A percentile compares a stretch with the other conserved stretches of the same genome.
Evolutionary conservation across 2,888 invertebrate species (phyloP).

Genomic region (Gymnocheta viridis): DNA sequence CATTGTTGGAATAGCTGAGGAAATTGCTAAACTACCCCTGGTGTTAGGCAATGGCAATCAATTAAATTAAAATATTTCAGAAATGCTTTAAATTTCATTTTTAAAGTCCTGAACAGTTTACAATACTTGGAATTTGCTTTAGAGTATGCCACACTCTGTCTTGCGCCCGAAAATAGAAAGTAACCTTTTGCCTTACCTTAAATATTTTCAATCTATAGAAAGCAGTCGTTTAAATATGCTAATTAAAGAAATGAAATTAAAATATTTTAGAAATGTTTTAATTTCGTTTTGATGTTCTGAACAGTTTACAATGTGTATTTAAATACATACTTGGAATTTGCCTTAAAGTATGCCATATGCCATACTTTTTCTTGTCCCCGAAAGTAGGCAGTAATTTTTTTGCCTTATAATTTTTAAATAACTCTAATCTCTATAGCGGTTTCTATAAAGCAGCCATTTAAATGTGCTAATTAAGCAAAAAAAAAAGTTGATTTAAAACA

Average conservation of each 20-base stretch:
- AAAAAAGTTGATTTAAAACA: too few species aligned
- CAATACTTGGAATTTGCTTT: not conserved
- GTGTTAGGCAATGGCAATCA: not conserved
- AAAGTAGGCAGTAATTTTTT: not conserved
- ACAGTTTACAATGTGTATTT: too few species aligned
- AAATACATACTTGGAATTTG: too few species aligned
- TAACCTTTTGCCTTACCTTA: not conserved
- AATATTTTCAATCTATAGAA: not conserved
- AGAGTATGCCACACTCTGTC: not conserved
- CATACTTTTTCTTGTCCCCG: not conserved
- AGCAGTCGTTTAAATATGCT: not conserved
- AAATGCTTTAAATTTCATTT: not conserved
- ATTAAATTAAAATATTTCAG: not conserved
- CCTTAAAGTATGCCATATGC: too few species aligned
- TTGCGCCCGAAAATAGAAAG: not conserved
- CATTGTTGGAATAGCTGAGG: not conserved
- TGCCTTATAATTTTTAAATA: too few species aligned
- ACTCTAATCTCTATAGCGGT: too few species aligned
- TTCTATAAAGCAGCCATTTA: too few species aligned
- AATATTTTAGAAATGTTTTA: too few species aligned
- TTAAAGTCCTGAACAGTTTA: not conserved
- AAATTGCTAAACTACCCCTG: not conserved
- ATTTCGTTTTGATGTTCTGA: too few species aligned
- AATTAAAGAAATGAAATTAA: too few species aligned
- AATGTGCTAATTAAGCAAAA: too few species aligned